Conservation (phyloP, 2,113 vertebrate genomes). For the Hypomesus transpacificus region DNA sequence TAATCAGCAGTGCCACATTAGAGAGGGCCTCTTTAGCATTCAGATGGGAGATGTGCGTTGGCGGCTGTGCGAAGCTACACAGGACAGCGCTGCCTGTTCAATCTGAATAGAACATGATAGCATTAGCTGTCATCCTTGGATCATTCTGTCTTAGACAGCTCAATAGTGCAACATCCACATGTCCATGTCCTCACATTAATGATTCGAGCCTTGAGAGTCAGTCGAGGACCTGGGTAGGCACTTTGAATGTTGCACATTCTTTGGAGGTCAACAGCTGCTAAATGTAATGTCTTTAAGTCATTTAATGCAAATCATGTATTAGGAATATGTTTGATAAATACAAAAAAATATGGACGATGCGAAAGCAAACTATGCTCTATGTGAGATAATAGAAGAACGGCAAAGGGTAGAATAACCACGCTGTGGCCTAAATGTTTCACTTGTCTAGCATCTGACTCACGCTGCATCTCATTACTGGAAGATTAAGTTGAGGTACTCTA, state of each 20-base stretch:
- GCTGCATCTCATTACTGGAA: constrained; percentile 41
- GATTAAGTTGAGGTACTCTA: constrained; percentile 35
- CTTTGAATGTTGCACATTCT: too few relatives aligned
- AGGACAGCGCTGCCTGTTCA: constrained; percentile 38
- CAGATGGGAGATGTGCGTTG: constrained; percentile 44
- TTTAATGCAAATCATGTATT: too few relatives aligned
- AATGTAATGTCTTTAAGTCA: too few relatives aligned
- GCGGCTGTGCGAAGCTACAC: constrained; percentile 8
- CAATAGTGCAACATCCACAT: not conserved
- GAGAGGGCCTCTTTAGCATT: constrained; percentile 61
- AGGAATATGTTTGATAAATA: too few relatives aligned
- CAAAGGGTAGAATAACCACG: not conserved
- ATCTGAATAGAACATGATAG: constrained; percentile 37
- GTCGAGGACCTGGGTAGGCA: too few relatives aligned
- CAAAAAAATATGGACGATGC: too few relatives aligned
- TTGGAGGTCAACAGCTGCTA: too few relatives aligned
- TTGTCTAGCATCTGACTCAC: constrained; percentile 33
- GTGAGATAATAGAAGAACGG: not conserved
- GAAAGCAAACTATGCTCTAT: too few relatives aligned
- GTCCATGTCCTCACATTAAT: too few relatives aligned
- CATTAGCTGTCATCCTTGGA: constrained; percentile 40
- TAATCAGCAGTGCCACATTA: constrained; percentile 60
- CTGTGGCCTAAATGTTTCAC: constrained; percentile 11
- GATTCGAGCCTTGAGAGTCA: too few relatives aligned
- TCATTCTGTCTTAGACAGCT: not conserved